Evolutionary conservation across 2,888 invertebrate species (phyloP), one percentile per base, ranked within the genome.

Genomic region (Tromatobia lineatoria): DNA sequence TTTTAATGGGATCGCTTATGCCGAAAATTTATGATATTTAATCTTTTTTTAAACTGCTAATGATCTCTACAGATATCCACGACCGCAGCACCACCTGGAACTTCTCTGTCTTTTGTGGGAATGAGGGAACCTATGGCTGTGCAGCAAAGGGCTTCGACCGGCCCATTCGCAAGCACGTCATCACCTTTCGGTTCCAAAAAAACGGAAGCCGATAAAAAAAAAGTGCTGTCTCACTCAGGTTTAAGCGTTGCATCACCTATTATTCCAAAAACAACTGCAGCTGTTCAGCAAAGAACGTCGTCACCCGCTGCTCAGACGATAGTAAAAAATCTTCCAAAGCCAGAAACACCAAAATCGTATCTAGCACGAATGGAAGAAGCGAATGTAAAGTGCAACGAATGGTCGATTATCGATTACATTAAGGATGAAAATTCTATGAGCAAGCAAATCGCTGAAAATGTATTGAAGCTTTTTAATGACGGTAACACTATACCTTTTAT

Each of bases 401-500:
- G 92, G 93, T 86, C 88, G 0, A 85, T 88, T 0, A 80, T 87
- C 11, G 92, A 93, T 18, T 92, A 91, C 25, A 52, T 92, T 1
- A 77, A 85, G 0, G 94, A 95, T 88, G 90, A 94, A 38, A 94
- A 94, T 82, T 93, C 92, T 82, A 91, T 96, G 3, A 90, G 94
- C 0, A 87, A 88, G 34, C 81, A 91, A 13, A 93, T 96, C 34
- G 95, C 96, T 0, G 91, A 94, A 67, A 96, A 95, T 89, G 95
- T 97, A 86, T 94, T 96, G 64, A 92, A 94, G 38, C 94, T 98
- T 20, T 95, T 98, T 23, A 95, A 96, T 75, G 96, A 97, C 90
- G 98, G 98, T 0, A 97, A 97, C 88, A 98, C 98, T 0, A 95
- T 98, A 88, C 98, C 98, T 11, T 99, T 99, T 92, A 98, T 99